Evolutionary conservation across 2,797 vertebrate species (phyloP).

Genomic region (Acropternis orthonyx): DNA sequence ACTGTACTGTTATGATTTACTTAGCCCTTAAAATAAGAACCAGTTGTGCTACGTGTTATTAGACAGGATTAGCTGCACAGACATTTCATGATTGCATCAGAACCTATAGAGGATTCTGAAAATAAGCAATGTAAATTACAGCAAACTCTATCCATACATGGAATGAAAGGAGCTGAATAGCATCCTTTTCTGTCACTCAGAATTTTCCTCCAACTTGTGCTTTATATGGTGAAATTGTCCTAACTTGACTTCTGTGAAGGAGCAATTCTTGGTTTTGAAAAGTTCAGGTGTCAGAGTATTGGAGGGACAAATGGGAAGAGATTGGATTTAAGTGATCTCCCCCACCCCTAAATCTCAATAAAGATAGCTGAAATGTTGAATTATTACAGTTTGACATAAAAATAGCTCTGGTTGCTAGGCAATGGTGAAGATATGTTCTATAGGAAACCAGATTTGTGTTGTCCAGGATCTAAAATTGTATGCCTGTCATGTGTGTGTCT

Average conservation of each 20-base stretch:
- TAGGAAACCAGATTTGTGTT: constrained; percentile 37
- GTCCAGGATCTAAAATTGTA: constrained; percentile 8
- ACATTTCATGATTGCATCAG: background rate
- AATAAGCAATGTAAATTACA: background rate
- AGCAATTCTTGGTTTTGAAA: background rate
- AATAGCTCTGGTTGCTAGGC: constrained; percentile 63
- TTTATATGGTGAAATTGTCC: background rate
- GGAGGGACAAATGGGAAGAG: background rate
- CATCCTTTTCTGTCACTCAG: background rate
- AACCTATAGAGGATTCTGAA: background rate
- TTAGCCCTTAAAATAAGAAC: background rate
- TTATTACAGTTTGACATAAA: constrained; percentile 49
- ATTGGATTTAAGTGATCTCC: background rate
- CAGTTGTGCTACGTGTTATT: background rate
- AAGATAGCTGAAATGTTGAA: constrained; percentile 12
- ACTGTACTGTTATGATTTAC: background rate
- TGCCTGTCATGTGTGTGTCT: background rate
- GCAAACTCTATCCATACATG: accelerated
- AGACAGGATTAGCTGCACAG: background rate
- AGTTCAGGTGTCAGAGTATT: background rate
- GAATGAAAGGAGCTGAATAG: background rate
- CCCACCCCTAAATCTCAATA: background rate
- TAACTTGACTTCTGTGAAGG: background rate
- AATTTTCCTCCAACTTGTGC: background rate
- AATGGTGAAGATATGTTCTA: constrained; percentile 4